Evolutionary conservation across 2,888 invertebrate genomes (phyloP), one percentile per base, ranked within the genome.

Genomic region (Pyrrhia umbra): DNA sequence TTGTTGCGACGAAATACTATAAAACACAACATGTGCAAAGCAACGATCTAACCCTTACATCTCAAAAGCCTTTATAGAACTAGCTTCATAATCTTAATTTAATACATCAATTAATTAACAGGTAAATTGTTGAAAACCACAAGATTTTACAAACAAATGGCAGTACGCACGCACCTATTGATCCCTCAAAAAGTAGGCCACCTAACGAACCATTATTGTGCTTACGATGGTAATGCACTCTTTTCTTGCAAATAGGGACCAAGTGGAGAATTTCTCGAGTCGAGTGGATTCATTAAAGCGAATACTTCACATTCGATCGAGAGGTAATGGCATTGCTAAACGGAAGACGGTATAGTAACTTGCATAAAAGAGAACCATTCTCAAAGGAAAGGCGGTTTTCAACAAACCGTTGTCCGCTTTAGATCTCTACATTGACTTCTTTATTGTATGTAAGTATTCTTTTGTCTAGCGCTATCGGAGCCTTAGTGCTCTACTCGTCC

Each of bases 251-350:
- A 80, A 80, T 66, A 69, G 63, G 65, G 50, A 49, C 67, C 66
- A 65, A 81, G 68, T 74, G 75, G 75, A 78, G 75, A 79, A 79
- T 75, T 80, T 64, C 75, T 72, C 75, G 77, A 81, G 68, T 78
- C 81, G 83, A 87, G 83, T 83, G 78, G 82, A 84, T 85, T 84
- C 81, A 85, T 86, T 84, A 84, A 84, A 81, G 81, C 75, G 79
- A 83, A 82, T 83, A 81, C 79, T 85, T 83, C 80, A 83, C 83
- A 83, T 84, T 81, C 82, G 78, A 85, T 85, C 79, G 82, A 77
- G 82, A 79, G 73, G 74, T 81, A 84, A 85, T 82, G 79, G 81
- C 80, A 84, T 84, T 85, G 80, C 80, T 81, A 83, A 84, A 78
- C 77, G 77, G 75, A 80, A 75, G 68, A 74, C 77, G 58, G 69